Base-by-base conservation (phyloP, 2,888 invertebrate species). In the Caprella mutica region DNA sequence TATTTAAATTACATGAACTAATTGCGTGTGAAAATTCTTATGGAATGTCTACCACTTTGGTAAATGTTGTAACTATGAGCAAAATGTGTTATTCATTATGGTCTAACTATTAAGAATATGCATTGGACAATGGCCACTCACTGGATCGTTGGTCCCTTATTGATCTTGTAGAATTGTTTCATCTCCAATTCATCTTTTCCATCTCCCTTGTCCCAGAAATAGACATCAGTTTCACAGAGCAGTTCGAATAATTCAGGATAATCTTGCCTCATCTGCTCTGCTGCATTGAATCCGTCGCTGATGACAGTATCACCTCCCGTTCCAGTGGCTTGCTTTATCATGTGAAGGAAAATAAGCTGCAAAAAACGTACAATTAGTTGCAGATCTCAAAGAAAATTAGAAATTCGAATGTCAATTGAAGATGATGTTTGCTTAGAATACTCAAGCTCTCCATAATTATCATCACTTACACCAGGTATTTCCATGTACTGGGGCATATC, bases 401-500 rank as follows among this genome's bases (percentile, higher is more conserved):
- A n/a, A n/a, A n/a, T n/a, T n/a, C n/a, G n/a, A n/a, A n/a, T n/a
- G n/a, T n/a, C n/a, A n/a, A n/a, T n/a, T n/a, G n/a, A n/a, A n/a
- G n/a, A n/a, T n/a, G n/a, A n/a, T n/a, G n/a, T n/a, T n/a, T n/a
- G n/a, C 35, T 14, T 14, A 35, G 35, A 35, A 35, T 35, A 12
- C 9, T 9, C n/a, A 35, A 9, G 35, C 9, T 12, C 9, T 35
- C 35, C 12, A 35, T 35, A 35, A 8, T 17, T 8, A 42, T 12
- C n/a, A 23, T 26, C 9, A 48, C 67, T 70, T 67, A 76, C 80
- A 66, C 85, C 83, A 0, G 86, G 85, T 62, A 80, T 81, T 68
- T 85, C 82, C 66, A 82, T 80, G 68, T 85, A 84, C 69, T 86
- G 86, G 0, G 86, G 84, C 57, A 85, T 74, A 70, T 86, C 86